phyloP scores from a whole-genome alignment of 1,140 invertebrate species.

The Bombus haemorrhoidalis region DNA sequence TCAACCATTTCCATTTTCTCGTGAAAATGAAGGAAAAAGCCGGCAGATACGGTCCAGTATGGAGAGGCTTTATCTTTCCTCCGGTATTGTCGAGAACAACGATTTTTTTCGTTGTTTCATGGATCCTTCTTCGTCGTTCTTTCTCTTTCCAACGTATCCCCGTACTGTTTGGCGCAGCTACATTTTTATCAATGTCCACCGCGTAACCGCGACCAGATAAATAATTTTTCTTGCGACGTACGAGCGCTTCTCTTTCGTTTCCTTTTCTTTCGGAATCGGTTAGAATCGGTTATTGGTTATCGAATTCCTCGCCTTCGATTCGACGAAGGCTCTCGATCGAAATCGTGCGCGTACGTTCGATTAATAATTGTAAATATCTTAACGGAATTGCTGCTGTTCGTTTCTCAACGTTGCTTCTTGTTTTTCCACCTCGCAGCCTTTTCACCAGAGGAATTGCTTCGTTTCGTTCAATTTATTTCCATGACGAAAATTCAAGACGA shows the following conservation, averaged over 20 bases:
- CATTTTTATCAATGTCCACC: slow-evolving; percentile 61
- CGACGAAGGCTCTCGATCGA: too few species aligned
- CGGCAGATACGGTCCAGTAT: background rate
- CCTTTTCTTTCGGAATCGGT: too few species aligned
- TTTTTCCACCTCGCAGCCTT: background rate
- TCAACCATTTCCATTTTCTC: slow-evolving; percentile 27
- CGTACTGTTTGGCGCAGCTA: slow-evolving; percentile 42
- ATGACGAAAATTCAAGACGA: background rate
- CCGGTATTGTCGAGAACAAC: slow-evolving; percentile 6
- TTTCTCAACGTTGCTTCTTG: background rate
- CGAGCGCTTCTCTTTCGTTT: background rate
- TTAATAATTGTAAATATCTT: background rate
- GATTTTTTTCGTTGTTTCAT: slow-evolving; percentile 16
- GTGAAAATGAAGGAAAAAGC: background rate
- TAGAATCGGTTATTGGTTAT: too few species aligned
- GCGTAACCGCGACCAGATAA: slow-evolving; percentile 53
- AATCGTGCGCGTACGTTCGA: background rate
- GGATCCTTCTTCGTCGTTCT: slow-evolving; percentile 56
- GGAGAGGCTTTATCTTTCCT: background rate
- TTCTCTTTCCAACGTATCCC: slow-evolving; percentile 8
- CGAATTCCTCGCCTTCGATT: too few species aligned
- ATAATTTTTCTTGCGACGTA: slow-evolving; percentile 45
- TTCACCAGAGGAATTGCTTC: background rate
- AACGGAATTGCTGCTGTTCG: background rate
- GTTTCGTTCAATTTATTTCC: background rate